Evolutionary conservation across 1,140 invertebrate species (phyloP).

Genomic region (Hestina assimilis): DNA sequence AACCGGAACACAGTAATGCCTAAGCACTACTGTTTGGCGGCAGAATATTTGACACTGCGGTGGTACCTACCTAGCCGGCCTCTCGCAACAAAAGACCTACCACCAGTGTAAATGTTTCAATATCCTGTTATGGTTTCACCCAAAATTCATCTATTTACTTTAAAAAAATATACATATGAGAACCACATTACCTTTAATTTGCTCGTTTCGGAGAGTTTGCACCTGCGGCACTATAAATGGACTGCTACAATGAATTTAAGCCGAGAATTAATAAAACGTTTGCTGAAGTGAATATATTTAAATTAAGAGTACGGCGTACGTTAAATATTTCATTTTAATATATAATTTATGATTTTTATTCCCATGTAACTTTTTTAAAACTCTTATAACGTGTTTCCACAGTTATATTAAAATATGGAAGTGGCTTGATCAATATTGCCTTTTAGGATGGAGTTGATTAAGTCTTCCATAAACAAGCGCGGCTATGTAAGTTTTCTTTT

Average conservation of each 20-base stretch:
- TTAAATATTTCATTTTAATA: constrained; percentile 3
- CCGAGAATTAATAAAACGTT: constrained; percentile 27
- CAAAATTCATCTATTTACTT: constrained; percentile 19
- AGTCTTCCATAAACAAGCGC: too few species aligned
- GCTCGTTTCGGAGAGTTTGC: constrained; percentile 27
- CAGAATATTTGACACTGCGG: too few species aligned
- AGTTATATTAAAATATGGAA: too few species aligned
- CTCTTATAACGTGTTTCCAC: too few species aligned
- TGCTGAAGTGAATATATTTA: constrained; percentile 26
- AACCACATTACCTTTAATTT: constrained; percentile 24
- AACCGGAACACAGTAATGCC: too few species aligned
- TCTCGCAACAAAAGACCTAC: neutral
- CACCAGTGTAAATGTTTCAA: neutral
- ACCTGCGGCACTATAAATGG: constrained; percentile 20
- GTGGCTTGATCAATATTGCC: too few species aligned
- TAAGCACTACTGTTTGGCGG: too few species aligned
- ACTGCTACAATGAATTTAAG: constrained; percentile 28
- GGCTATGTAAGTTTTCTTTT: too few species aligned
- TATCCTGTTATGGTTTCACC: neutral
- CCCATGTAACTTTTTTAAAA: too few species aligned
- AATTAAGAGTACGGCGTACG: constrained; percentile 7
- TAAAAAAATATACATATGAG: constrained; percentile 18
- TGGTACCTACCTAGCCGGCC: too few species aligned
- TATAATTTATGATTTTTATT: too few species aligned
- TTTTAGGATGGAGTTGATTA: too few species aligned